Percentiles rank a stretch among this genome's conserved stretches.
phyloP scores from a whole-genome alignment of 2,113 vertebrate species.

The Chauna torquata region DNA sequence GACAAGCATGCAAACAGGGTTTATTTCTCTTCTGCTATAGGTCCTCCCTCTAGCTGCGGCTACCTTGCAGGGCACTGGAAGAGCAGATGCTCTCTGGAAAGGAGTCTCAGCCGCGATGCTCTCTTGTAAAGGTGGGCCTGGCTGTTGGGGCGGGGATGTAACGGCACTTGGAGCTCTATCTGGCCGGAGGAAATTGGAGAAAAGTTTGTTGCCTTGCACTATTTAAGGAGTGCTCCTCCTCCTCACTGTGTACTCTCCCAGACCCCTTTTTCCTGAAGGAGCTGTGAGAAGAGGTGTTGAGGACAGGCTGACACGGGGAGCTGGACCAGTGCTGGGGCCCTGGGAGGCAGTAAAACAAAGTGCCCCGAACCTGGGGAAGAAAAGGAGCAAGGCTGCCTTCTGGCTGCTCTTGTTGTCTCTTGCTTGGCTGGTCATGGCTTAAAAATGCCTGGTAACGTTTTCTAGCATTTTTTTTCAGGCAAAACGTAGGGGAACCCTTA shows the following conservation, averaged over 20 bases:
- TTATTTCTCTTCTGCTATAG: not conserved
- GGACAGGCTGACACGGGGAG: not conserved
- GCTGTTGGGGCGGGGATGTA: not conserved
- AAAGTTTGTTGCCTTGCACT: not conserved
- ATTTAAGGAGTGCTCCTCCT: not conserved
- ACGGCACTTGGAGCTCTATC: not conserved
- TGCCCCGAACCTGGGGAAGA: not conserved
- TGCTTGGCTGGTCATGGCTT: rapidly evolving
- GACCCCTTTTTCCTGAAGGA: not conserved
- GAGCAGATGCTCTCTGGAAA: not conserved
- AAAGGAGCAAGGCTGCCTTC: not conserved
- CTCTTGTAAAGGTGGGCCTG: not conserved
- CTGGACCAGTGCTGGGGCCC: not conserved
- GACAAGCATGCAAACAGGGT: not conserved
- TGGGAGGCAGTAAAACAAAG: not conserved
- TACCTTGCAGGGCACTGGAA: not conserved
- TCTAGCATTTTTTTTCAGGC: not conserved
- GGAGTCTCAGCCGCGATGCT: rapidly evolving
- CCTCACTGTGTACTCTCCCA: not conserved
- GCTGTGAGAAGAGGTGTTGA: not conserved
- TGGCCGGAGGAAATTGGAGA: not conserved
- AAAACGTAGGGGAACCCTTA: rapidly evolving
- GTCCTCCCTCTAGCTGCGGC: not conserved
- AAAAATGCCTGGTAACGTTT: not conserved
- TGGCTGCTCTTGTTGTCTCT: too few species aligned